Evolutionary conservation across 2,888 invertebrate genomes (phyloP).

Genomic region (Xanthorhoe spadicearia): DNA sequence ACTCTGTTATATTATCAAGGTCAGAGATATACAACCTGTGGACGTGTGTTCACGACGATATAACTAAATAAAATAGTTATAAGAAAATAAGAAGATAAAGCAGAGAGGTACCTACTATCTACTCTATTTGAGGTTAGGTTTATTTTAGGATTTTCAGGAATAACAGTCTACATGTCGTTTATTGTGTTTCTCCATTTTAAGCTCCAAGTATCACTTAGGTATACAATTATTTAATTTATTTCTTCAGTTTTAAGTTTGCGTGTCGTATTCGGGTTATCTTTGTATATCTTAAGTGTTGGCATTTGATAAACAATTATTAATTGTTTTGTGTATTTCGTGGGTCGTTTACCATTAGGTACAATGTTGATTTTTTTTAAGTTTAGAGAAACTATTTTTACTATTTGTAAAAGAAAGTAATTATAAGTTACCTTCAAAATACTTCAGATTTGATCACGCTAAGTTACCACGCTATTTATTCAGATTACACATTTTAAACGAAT

Average conservation of each 20-base stretch:
- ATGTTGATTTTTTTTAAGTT: constrained; percentile 23
- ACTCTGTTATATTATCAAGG: too few species aligned
- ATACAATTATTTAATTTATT: constrained; percentile 25
- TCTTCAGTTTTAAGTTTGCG: constrained; percentile 48
- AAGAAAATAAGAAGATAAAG: too few species aligned
- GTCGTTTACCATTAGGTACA: constrained; percentile 34
- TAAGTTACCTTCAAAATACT: constrained; percentile 5
- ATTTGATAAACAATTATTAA: constrained; percentile 53
- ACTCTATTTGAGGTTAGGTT: too few species aligned
- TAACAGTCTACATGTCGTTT: too few species aligned
- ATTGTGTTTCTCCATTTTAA: too few species aligned
- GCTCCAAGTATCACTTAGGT: too few species aligned
- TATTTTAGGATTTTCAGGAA: too few species aligned
- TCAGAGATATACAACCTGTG: too few species aligned
- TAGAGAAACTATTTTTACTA: constrained; percentile 12
- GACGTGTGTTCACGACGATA: too few species aligned
- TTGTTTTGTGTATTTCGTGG: constrained; percentile 47
- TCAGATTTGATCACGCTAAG: constrained; percentile 22
- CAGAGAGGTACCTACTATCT: too few species aligned
- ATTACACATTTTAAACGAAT: constrained; percentile 21
- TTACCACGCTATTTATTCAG: constrained; percentile 17
- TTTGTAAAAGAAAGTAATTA: too few species aligned
- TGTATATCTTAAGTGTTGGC: constrained; percentile 58
- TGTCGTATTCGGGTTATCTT: constrained; percentile 51
- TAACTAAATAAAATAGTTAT: too few species aligned